Evolutionary conservation across 2,113 vertebrate species (phyloP).

Genomic region (Hippolais icterina): DNA sequence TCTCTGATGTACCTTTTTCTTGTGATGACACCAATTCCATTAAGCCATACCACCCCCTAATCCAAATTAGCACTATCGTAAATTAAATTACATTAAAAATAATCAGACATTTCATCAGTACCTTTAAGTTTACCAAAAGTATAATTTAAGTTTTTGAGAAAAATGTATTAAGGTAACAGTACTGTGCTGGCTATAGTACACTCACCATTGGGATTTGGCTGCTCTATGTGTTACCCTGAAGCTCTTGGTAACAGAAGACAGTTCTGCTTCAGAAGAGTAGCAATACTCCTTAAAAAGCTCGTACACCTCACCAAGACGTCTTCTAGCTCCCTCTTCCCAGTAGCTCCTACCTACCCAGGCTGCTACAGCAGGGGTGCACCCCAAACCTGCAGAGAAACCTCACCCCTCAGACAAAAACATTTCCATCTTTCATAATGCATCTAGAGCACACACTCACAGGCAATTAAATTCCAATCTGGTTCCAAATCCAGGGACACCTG

Average conservation of each 20-base stretch:
- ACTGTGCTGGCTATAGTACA: background rate
- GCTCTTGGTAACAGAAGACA: background rate
- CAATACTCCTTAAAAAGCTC: background rate
- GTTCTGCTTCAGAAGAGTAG: background rate
- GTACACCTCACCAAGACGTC: fast-evolving
- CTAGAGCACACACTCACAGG: background rate
- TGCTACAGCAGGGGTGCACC: fast-evolving
- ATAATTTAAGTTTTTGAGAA: background rate
- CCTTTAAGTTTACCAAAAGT: background rate
- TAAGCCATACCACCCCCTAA: background rate
- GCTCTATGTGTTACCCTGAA: background rate
- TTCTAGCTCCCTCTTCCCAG: background rate
- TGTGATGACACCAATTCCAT: background rate
- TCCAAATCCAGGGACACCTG: background rate
- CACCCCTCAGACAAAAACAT: fast-evolving
- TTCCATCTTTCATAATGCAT: background rate
- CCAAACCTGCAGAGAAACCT: background rate
- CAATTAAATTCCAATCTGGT: background rate
- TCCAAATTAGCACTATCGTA: background rate
- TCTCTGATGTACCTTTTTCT: background rate
- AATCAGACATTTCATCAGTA: background rate
- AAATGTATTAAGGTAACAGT: background rate
- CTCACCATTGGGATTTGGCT: background rate
- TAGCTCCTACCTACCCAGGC: background rate
- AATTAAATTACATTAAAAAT: background rate